Evolutionary conservation across 2,888 invertebrate species (phyloP).

Genomic region (Metallyticus violacea): DNA sequence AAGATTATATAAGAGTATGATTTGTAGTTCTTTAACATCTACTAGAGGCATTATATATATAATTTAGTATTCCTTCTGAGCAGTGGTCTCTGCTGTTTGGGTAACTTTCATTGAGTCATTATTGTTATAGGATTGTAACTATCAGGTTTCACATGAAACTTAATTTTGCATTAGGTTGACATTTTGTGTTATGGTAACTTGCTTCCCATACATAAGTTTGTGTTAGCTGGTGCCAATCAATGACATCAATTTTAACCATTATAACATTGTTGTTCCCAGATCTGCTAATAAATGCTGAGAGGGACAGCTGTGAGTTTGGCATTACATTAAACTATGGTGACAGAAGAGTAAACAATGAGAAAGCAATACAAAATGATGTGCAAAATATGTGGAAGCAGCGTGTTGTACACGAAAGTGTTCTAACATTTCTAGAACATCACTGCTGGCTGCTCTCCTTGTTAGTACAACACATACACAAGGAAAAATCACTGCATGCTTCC

Average conservation of each 20-base stretch:
- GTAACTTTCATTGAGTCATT: too few relatives aligned
- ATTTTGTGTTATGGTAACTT: too few relatives aligned
- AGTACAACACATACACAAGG: constrained; percentile 61
- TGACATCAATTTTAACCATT: not conserved
- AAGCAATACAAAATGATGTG: not conserved
- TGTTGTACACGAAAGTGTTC: constrained; percentile 24
- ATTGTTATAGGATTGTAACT: too few relatives aligned
- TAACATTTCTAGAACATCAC: constrained; percentile 57
- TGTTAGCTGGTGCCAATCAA: not conserved
- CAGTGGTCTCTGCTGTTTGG: too few relatives aligned
- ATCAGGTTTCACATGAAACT: too few relatives aligned
- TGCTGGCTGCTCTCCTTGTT: constrained; percentile 69
- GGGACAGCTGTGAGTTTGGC: not conserved
- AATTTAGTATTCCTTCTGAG: too few relatives aligned
- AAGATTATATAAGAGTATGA: too few relatives aligned
- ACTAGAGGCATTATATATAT: too few relatives aligned
- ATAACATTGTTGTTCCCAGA: not conserved
- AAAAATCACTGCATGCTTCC: constrained; percentile 43
- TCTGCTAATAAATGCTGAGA: not conserved
- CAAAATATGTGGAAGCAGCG: not conserved
- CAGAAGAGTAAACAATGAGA: not conserved
- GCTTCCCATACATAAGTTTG: too few relatives aligned
- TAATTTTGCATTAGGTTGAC: too few relatives aligned
- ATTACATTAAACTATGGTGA: constrained; percentile 21
- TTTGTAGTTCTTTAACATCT: too few relatives aligned